Percentiles rank a stretch among this genome's conserved stretches.
Evolutionary conservation across 2,113 vertebrate species (phyloP).

Genomic region (Oenanthe oenanthe): DNA sequence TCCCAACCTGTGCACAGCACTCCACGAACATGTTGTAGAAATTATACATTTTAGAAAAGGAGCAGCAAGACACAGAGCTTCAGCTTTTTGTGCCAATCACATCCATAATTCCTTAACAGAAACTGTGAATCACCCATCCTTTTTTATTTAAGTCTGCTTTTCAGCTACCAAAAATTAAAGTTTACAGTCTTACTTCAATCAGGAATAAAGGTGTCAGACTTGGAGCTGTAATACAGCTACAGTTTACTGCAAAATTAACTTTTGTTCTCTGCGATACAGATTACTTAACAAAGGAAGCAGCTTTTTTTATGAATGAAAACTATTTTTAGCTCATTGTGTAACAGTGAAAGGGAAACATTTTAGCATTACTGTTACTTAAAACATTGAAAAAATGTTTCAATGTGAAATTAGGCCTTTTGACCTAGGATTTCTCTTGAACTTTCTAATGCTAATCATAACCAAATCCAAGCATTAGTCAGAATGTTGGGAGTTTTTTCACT

Average conservation of each 20-base stretch:
- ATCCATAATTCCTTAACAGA: neutral
- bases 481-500: rapidly evolving
- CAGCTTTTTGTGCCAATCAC: neutral
- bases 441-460: neutral
- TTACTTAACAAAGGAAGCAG: slow-evolving; percentile 57
- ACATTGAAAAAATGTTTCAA: neutral
- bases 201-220: neutral
- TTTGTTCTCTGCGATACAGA: slow-evolving; percentile 10
- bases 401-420: neutral
- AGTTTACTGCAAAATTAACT: slow-evolving; percentile 36
- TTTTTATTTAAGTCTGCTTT: neutral
- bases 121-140: neutral
- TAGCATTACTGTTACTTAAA: neutral
- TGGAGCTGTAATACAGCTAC: neutral
- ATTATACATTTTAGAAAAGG: neutral
- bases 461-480: neutral
- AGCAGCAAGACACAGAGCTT: neutral
- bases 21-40: neutral
- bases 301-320: slow-evolving; percentile 59
- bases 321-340: slow-evolving; percentile 49
- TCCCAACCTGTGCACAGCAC: rapidly evolving
- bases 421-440: neutral
- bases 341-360: slow-evolving; percentile 31
- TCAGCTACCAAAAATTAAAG: neutral
- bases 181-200: neutral